Base-by-base conservation (phyloP, 64 coral and sea anemone species). In the Catalaphyllia jardinei region DNA sequence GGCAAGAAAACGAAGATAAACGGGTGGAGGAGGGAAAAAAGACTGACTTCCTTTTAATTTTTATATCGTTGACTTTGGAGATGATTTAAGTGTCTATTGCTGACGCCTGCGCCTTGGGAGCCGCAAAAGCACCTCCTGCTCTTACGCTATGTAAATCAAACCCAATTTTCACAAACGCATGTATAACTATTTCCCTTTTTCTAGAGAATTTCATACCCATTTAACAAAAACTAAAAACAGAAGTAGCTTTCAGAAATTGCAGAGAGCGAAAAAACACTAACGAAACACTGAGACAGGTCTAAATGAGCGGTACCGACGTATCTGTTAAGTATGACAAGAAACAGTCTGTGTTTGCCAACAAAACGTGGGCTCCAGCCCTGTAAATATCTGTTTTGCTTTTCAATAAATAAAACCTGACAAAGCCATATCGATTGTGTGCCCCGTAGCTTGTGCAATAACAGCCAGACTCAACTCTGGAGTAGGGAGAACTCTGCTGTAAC, bases 331-430 rank as follows among this genome's bases (percentile, higher is more conserved):
- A 89, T 19, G 75, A 22, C 75, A 89, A 89, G 87, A 35, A 35
- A 35, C 33, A 35, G 33, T 35, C 33, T 35, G 33, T 35, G 1
- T 35, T 35, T 54, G 82, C 82, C 82, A 92, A 86, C 72, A 92
- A 54, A 27, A 86, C 72, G 35, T 78, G 30, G 82, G 82, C 90
- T 38, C 90, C 90, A 71, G 86, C 90, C 60, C 90, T 92, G 29
- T 86, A 92, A 78, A 86, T 57, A 77, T 92, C 90, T 1, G 90
- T 86, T 86, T 92, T 92, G 59, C 90, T 87, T 31, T 92, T 67
- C 24, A 51, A 65, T 50, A 92, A 62, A 64, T 92, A 92, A 52
- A 92, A 52, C 71, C 77, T 60, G 17, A 92, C 90, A 25, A 89
- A 94, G 33, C 65, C 86, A 83, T 89, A 89, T 1, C 86, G 38